Base-by-base conservation (phyloP, 2,888 invertebrate genomes). In the Linnaemya vulpina region DNA sequence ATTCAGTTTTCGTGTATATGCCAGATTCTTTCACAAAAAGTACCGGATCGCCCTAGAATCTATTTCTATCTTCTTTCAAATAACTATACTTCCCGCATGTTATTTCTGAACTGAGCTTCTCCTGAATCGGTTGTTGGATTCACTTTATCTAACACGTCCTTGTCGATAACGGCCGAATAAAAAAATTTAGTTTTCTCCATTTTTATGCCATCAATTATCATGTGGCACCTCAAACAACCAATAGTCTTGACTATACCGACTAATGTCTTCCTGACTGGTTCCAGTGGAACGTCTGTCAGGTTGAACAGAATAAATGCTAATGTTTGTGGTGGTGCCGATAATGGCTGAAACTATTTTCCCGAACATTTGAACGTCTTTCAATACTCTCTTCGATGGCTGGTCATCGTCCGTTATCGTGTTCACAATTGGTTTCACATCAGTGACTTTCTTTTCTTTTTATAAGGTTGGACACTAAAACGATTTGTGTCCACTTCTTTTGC, bases 391-490 rank as follows among this genome's bases (percentile, higher is more conserved):
- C 5, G 15, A 7, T 7, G 17, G 13, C 11, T n/a, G 17, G 17
- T 43, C 0, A 9, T 3, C 2, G 5, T 10, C 3, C 3, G 74
- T 9, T 11, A 74, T 3, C 0, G 63, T 62, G 8, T 63, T 40
- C 7, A 74, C 17, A 4, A 1, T 53, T 8, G 17, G 35, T 4
- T 17, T 35, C 38, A 10, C 15, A 13, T 55, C 10, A 8, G 15
- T 7, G 10, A 1, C 60, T n/a, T 17, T 43, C 0, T n/a, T 9
- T 10, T 70, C 71, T 7, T 22, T n/a, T 25, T 20, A 35, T 10
- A 17, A 51, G 17, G 2, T 35, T 17, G 17, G 17, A 11, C 68
- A 77, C 9, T 77, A 7, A 15, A 38, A 77, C 0, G 77, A 77
- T n/a, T 68, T 60, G 5, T 77, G 60, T 1, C 68, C 67, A 1